A percentile compares a stretch with the other conserved stretches of the same genome.
phyloP scores from a whole-genome alignment of 1,140 invertebrate species.

The Pachypsylla venusta region DNA sequence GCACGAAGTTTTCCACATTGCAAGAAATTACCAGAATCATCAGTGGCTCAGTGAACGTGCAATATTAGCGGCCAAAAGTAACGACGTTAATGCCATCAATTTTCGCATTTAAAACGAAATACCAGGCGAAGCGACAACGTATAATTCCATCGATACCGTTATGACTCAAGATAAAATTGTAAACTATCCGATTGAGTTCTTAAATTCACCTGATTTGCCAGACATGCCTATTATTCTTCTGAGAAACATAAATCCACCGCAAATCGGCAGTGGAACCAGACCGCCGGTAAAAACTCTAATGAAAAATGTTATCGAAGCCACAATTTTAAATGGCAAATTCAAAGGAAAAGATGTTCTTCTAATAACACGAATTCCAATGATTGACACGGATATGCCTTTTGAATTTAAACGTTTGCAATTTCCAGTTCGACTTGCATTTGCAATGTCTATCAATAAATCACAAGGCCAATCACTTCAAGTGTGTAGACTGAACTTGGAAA shows the following conservation, averaged over 20 bases:
- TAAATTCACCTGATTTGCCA: conserved; percentile 29
- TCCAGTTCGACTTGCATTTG: conserved; percentile 35
- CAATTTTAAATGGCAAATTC: conserved; percentile 14
- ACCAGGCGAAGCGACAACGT: conserved; percentile 19
- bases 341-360: conserved; percentile 15
- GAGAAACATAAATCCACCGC: conserved; percentile 28
- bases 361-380: conserved; percentile 16
- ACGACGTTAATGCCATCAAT: conserved; percentile 29
- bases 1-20: too few relatives aligned
- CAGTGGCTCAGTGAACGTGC: conserved; percentile 29
- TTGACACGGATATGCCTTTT: conserved; percentile 16
- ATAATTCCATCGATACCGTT: conserved; percentile 28
- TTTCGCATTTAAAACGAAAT: conserved; percentile 20
- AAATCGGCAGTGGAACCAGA: conserved; percentile 25
- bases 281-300: conserved; percentile 22
- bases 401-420: conserved; percentile 24
- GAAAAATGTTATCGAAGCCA: conserved; percentile 25
- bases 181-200: conserved; percentile 30
- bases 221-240: conserved; percentile 30
- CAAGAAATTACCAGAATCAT: conserved; percentile 29
- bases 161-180: conserved; percentile 25
- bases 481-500: conserved; percentile 26
- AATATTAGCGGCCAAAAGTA: conserved; percentile 31
- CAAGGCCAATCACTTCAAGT: conserved; percentile 22
- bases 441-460: conserved; percentile 32